Evolutionary conservation across 2,797 vertebrate genomes (phyloP), one percentile per base, ranked within the genome.

Genomic region (Gymnothorax javanicus): DNA sequence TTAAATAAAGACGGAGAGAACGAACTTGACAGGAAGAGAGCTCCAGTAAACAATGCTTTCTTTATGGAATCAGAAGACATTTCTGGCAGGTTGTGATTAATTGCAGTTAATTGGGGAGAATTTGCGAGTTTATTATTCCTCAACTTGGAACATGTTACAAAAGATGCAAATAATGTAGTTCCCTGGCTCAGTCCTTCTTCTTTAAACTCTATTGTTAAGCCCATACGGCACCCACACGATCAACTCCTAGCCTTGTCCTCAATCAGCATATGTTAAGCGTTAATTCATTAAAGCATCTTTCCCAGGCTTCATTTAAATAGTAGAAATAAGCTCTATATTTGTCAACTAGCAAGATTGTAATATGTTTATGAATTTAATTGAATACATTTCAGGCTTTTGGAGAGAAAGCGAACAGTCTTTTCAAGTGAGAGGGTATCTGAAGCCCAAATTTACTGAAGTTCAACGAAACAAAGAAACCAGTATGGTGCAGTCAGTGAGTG

Each of bases 291-390:
- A 2, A 79, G 87, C 67, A 87, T 85, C 93, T 92, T 90, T 93
- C 93, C 93, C 94, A 95, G 94, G 94, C 95, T 93, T 92, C 92
- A 92, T 95, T 94, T 96, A 94, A 96, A 96, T 96, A 95, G 96
- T 96, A 96, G 93, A 96, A 95, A 95, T 94, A 93, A 90, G 86
- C 93, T 95, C 94, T 96, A 95, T 95, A 95, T 95, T 95, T 95
- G 94, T 95, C 93, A 94, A 92, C 92, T 75, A 91, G 91, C 87
- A 93, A 94, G 92, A 93, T 92, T 88, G 93, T 95, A 90, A 92
- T 94, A 94, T 94, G 94, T 95, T 95, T 94, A 94, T 94, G 93
- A 95, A 94, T 93, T 93, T 93, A 94, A 95, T 92, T 96, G 94
- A 96, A 96, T 91, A 91, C 83, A 92, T 93, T 95, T 94, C 95